These are phyloP conservation scores for Melanostigma gelatinosum DNA, from an alignment of 2,113 vertebrate species.

Conservation along the genomic window DNA sequence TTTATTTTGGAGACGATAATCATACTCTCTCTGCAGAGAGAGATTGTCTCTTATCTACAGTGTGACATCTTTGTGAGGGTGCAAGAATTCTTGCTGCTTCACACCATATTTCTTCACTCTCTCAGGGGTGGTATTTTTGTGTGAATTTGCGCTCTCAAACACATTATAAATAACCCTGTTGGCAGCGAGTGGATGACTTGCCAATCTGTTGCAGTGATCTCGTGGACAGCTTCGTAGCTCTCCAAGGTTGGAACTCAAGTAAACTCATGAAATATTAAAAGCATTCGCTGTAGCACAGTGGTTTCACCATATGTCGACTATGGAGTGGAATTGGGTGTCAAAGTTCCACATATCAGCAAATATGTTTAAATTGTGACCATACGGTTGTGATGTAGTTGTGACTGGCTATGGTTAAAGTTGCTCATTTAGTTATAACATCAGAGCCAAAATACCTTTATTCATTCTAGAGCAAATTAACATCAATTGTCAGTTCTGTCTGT, in stretches of 20 bases:
- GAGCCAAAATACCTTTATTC: background rate
- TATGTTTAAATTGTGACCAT: background rate
- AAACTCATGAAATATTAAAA: conserved; percentile 52
- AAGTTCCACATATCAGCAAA: background rate
- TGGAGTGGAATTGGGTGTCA: conserved; percentile 12
- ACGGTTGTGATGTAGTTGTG: background rate
- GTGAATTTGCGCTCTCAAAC: conserved; percentile 68
- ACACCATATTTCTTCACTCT: conserved; percentile 67
- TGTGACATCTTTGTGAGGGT: conserved; percentile 62
- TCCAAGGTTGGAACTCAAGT: conserved; percentile 34
- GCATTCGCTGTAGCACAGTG: background rate
- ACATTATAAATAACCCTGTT: conserved; percentile 81
- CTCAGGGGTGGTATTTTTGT: conserved; percentile 65
- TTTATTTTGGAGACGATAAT: conserved; percentile 67
- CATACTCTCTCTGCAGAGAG: conserved; percentile 28
- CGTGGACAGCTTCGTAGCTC: conserved; percentile 24
- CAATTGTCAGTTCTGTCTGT: background rate
- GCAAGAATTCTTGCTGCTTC: conserved; percentile 61
- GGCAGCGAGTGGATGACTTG: conserved; percentile 63
- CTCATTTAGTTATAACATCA: background rate
- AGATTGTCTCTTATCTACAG: conserved; percentile 42
- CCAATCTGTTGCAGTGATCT: conserved; percentile 82
- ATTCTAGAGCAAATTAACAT: background rate
- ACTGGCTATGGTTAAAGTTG: background rate
- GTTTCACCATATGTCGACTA: conserved; percentile 42